Base-by-base conservation (phyloP, 2,113 vertebrate species). In the Syrrhaptes paradoxus region DNA sequence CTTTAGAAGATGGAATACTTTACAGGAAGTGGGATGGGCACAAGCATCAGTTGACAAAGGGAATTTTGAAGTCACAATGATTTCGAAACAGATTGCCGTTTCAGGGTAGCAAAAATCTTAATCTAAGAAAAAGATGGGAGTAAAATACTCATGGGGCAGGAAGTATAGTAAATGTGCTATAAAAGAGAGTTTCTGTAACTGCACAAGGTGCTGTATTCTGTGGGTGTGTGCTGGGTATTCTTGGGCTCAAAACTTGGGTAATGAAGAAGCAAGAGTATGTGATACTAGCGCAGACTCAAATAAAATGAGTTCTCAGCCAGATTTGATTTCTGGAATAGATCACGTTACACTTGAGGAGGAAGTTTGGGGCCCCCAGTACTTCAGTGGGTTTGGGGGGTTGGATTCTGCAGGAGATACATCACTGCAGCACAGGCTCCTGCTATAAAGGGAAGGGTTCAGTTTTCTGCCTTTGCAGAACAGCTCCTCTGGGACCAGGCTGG, bases 341-440 rank as follows among this genome's bases (percentile, higher is more conserved):
- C n/a, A 24, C 17, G 3, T 77, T 77, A 18, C 18, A 2, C 26
- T 62, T 0, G 0, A 52, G 61, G 32, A 54, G 58, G 57, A 93
- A 48, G 34, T 13, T 2, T 45, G 49, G 45, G 77, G 32, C 34
- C 48, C 4, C 32, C 14, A 17, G 32, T 71, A 20, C 25, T n/a
- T 46, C 68, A 17, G 34, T 82, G 58, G 34, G 48, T 38, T 3
- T 1, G 7, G 9, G 34, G 46, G 25, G 8, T 14, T 0, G 1
- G 4, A 3, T 70, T 79, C 66, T 6, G 0, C 19, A 43, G 81
- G 62, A 82, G 43, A 9, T 48, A 22, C 7, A 32, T 51, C 61
- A 19, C 32, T 31, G 22, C 63, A 59, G 59, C 71, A 49, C 28
- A 32, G 7, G 66, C 51, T 79, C 1, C 0, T 0, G 0, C 28